phyloP scores from a whole-genome alignment of 2,113 vertebrate species.

The Thunnus maccoyii region DNA sequence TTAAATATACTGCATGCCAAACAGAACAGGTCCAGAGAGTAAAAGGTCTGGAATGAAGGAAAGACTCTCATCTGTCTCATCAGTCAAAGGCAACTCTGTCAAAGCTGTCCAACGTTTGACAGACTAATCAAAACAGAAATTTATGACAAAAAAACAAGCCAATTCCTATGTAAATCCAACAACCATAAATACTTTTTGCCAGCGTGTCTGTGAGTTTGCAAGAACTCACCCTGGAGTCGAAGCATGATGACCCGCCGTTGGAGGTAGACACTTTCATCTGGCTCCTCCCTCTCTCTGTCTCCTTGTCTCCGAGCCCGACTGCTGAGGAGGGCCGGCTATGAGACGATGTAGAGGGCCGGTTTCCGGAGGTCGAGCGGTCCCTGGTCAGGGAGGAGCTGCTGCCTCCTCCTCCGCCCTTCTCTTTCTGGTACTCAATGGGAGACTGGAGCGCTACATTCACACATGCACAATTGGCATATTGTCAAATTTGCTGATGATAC shows the following conservation, averaged over 20 bases:
- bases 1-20: too few relatives aligned
- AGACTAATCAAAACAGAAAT: too few relatives aligned
- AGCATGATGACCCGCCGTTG: conserved; percentile 92
- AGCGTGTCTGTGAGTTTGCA: not conserved
- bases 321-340: conserved; percentile 92
- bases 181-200: too few relatives aligned
- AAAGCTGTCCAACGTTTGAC: too few relatives aligned
- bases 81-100: too few relatives aligned
- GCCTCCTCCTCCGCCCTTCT: conserved; percentile 78
- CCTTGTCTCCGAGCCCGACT: conserved; percentile 82
- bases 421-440: conserved; percentile 96
- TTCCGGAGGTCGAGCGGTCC: conserved; percentile 80
- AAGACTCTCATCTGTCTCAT: too few relatives aligned
- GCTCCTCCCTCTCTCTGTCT: conserved; percentile 88
- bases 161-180: too few relatives aligned
- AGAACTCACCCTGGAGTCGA: conserved; percentile 89
- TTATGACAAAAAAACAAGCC: too few relatives aligned
- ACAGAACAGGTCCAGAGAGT: too few relatives aligned
- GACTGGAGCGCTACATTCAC: conserved; percentile 91
- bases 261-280: conserved; percentile 94
- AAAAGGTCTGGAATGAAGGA: too few relatives aligned
- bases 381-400: conserved; percentile 86
- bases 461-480: not conserved
- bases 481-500: too few relatives aligned
- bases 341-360: conserved; percentile 81